Evolutionary conservation across 2,113 vertebrate genomes (phyloP).

Genomic region (Hymenochirus boettgeri): DNA sequence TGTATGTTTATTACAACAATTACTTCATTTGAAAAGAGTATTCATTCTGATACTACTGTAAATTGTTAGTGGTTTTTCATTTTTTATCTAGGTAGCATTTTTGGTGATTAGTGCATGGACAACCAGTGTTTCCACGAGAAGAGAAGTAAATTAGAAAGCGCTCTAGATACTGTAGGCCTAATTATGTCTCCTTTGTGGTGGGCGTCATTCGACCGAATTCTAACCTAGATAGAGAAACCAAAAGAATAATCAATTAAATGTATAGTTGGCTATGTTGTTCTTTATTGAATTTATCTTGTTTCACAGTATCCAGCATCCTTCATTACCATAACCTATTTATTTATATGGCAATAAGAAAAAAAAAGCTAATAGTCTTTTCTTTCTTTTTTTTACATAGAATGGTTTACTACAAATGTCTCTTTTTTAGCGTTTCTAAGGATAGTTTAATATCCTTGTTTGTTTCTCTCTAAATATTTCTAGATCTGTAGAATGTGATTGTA

Average conservation of each 20-base stretch:
- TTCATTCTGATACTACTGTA: not conserved
- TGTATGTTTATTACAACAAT: not conserved
- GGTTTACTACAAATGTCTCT: too few species aligned
- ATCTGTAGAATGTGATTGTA: too few species aligned
- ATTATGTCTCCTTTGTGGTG: not conserved
- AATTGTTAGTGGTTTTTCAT: not conserved
- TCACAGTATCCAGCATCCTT: not conserved
- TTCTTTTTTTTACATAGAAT: too few species aligned
- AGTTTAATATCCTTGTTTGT: not conserved
- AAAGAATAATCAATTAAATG: too few species aligned
- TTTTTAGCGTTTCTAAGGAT: not conserved
- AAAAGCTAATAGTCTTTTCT: not conserved
- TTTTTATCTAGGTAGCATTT: not conserved
- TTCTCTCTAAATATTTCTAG: too few species aligned
- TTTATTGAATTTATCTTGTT: too few species aligned
- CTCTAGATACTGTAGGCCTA: not conserved
- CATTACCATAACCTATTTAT: not conserved
- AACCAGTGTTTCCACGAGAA: not conserved
- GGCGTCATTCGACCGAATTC: too few species aligned
- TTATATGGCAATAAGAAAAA: slow-evolving; percentile 30
- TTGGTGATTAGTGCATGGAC: not conserved
- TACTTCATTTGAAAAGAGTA: not conserved
- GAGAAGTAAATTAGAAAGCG: not conserved
- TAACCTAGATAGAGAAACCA: too few species aligned
- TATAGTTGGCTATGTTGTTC: too few species aligned